Base-by-base conservation (phyloP, 2,113 vertebrate species). In the Sterna hirundo region DNA sequence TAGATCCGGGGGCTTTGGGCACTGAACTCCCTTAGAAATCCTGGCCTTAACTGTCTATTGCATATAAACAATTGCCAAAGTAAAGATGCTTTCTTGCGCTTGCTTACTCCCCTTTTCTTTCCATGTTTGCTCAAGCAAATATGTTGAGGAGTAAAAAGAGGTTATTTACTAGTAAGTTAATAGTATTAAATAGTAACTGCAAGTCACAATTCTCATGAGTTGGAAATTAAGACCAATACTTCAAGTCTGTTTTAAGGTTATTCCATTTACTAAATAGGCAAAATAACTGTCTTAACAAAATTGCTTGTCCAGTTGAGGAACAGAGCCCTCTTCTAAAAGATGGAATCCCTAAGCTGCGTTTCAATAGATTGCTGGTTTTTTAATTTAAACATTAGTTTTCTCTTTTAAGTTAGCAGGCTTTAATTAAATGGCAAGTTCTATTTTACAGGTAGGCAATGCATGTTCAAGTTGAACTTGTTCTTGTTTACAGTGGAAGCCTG, bases 401-500 rank as follows among this genome's bases (percentile, higher is more conserved):
- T 80, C n/a, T 85, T 78, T 85, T 54, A 83, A 77, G 71, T 80
- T 87, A 82, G 75, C 40, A 91, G 89, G 40, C 46, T 83, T 77
- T 77, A 93, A 91, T 87, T 90, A 54, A 80, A 46, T 21, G 58
- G 23, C n/a, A 72, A 86, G 27, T 42, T 85, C 40, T n/a, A 74
- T 83, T 90, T 90, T 85, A 83, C 16, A 42, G 51, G 26, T 51
- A 80, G 69, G 83, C 20, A 87, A 54, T 15, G 42, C 29, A 49
- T 34, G 7, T 90, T 93, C 87, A 83, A 89, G 84, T 94, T 11
- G 10, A 86, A 96, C 82, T 93, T 70, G 90, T 93, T 93, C 70
- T 86, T 96, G 92, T 96, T 97, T 95, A 94, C 83, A 66, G 55
- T 70, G 47, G 66, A 94, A 88, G 46, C 42, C 78, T 74, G 71